Evolutionary conservation across 2,888 invertebrate species (phyloP).

Genomic region (Habrosyne pyritoides): DNA sequence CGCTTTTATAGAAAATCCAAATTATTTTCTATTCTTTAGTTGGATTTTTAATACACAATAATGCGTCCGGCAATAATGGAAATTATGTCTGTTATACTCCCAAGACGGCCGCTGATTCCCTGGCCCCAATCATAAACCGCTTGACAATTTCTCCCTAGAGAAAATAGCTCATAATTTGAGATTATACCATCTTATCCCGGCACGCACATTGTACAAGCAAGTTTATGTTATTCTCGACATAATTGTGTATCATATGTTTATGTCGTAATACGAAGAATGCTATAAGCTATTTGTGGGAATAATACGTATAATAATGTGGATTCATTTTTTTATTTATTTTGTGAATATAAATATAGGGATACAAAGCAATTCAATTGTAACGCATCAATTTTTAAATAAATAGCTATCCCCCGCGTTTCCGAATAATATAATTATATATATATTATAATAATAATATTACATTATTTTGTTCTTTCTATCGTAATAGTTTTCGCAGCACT

Average conservation of each 20-base stretch:
- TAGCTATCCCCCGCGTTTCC: no score
- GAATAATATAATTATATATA: no score
- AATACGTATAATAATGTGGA: neutral
- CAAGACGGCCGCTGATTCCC: neutral
- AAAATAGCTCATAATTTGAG: slow-evolving; percentile 2
- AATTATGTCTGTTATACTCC: no score
- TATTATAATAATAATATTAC: no score
- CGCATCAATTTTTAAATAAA: neutral
- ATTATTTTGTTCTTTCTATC: no score
- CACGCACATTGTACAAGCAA: neutral
- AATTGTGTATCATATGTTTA: neutral
- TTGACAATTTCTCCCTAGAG: neutral
- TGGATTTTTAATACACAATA: no score
- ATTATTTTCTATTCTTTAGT: no score
- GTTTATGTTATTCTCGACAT: neutral
- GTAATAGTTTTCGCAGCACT: no score
- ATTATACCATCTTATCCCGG: neutral
- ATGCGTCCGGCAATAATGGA: no score
- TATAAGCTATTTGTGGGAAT: no score
- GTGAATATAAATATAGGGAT: no score
- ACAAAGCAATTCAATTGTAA: neutral
- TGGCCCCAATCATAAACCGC: neutral
- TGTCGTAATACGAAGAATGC: neutral
- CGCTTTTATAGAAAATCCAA: no score
- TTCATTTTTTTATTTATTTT: neutral